These are phyloP conservation scores for Phalera bucephala DNA, from an alignment of 2,888 invertebrate genomes.

Conservation along the genomic window DNA sequence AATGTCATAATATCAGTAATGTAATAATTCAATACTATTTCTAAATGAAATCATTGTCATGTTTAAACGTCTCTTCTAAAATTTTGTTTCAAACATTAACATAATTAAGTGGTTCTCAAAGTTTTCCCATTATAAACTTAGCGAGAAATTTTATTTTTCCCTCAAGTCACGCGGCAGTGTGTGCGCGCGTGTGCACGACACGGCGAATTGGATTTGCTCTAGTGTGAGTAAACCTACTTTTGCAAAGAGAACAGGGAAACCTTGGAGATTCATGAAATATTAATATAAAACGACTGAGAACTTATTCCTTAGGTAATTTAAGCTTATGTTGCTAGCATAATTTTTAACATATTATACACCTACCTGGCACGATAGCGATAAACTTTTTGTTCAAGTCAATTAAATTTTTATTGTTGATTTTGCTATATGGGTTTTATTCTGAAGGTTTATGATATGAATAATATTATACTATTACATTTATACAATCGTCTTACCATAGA, in stretches of 20 bases:
- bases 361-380: slow-evolving; percentile 8
- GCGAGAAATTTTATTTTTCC: slow-evolving; percentile 84
- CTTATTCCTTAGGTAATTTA: slow-evolving; percentile 61
- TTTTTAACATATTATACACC: slow-evolving; percentile 23
- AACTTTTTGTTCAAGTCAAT: slow-evolving; percentile 4
- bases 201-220: slow-evolving; percentile 80
- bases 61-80: slow-evolving; percentile 80
- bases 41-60: slow-evolving; percentile 73
- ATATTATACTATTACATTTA: too few species aligned
- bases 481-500: too few species aligned
- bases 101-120: slow-evolving; percentile 84
- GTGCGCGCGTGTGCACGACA: slow-evolving; percentile 72
- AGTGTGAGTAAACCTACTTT: slow-evolving; percentile 82
- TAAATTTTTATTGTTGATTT: too few species aligned
- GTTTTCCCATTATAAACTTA: slow-evolving; percentile 84
- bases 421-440: too few species aligned
- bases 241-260: slow-evolving; percentile 76
- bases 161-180: slow-evolving; percentile 77
- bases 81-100: slow-evolving; percentile 84
- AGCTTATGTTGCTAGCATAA: slow-evolving; percentile 48
- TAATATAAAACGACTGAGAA: slow-evolving; percentile 68
- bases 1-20: slow-evolving; percentile 4
- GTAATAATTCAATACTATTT: slow-evolving; percentile 36
- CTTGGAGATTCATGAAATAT: slow-evolving; percentile 77
- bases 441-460: too few species aligned